phyloP scores from a whole-genome alignment of 2,797 vertebrate species.

The Nyctalus aviator region DNA sequence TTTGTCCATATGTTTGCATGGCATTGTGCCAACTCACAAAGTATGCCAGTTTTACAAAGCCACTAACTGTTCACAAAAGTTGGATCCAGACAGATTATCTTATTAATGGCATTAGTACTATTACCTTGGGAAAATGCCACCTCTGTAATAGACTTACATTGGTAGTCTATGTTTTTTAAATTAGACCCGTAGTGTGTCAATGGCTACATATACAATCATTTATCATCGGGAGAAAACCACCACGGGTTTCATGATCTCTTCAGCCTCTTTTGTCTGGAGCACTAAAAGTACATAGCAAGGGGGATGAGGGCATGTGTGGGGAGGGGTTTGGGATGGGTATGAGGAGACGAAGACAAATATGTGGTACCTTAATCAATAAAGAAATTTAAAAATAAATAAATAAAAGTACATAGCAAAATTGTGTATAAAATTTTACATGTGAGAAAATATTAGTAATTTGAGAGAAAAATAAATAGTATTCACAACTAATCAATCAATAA shows the following conservation, averaged over 20 bases:
- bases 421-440: neutral
- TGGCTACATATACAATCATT: conserved; percentile 13
- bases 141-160: conserved; percentile 36
- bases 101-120: neutral
- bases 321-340: too few relatives aligned
- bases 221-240: neutral
- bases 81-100: conserved; percentile 56
- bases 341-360: too few relatives aligned
- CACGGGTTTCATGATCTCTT: neutral
- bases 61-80: conserved; percentile 68
- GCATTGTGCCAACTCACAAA: conserved; percentile 58
- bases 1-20: conserved; percentile 69
- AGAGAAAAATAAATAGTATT: neutral
- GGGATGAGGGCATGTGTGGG: too few relatives aligned
- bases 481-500: neutral
- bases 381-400: too few relatives aligned
- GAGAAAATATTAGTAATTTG: conserved; percentile 27
- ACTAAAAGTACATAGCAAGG: neutral
- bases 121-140: conserved; percentile 71
- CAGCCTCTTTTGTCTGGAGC: neutral
- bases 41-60: conserved; percentile 68
- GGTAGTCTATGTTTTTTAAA: conserved; percentile 67
- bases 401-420: neutral
- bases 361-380: too few relatives aligned
- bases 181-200: conserved; percentile 40